Conservation (phyloP, 2,888 invertebrate genomes). For the Brachyptera putata region DNA sequence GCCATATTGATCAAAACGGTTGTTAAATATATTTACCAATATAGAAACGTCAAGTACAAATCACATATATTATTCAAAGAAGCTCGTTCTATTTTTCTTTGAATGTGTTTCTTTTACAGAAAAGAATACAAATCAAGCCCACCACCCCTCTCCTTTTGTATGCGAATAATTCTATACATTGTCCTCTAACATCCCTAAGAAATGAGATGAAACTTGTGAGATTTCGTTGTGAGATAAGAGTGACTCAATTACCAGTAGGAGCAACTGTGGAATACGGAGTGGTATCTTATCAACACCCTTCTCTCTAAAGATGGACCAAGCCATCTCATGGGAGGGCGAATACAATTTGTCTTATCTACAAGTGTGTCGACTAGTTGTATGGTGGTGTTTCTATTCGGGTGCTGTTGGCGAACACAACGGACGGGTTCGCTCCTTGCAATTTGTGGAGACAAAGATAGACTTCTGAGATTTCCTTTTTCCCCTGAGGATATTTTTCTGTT, state of each 20-base stretch:
- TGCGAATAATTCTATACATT: not conserved
- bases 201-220: conserved; percentile 12
- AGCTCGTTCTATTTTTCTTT: too few species aligned
- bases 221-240: conserved; percentile 16
- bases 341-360: conserved; percentile 21
- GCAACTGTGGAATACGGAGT: conserved; percentile 19
- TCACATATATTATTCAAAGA: too few species aligned
- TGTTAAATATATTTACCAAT: too few species aligned
- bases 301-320: conserved; percentile 3
- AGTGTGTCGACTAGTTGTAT: conserved; percentile 10
- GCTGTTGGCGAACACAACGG: too few species aligned
- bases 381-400: too few species aligned
- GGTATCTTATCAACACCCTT: not conserved
- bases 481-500: not conserved
- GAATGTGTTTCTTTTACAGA: too few species aligned
- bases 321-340: not conserved
- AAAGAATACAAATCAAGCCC: too few species aligned
- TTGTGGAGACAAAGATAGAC: not conserved
- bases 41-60: too few species aligned
- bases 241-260: conserved; percentile 13
- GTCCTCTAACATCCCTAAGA: not conserved
- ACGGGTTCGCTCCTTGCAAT: not conserved
- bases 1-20: too few species aligned
- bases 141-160: not conserved
- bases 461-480: not conserved